Evolutionary conservation across 2,888 invertebrate genomes (phyloP), one percentile per base, ranked within the genome.

Genomic region (Busseola fusca): DNA sequence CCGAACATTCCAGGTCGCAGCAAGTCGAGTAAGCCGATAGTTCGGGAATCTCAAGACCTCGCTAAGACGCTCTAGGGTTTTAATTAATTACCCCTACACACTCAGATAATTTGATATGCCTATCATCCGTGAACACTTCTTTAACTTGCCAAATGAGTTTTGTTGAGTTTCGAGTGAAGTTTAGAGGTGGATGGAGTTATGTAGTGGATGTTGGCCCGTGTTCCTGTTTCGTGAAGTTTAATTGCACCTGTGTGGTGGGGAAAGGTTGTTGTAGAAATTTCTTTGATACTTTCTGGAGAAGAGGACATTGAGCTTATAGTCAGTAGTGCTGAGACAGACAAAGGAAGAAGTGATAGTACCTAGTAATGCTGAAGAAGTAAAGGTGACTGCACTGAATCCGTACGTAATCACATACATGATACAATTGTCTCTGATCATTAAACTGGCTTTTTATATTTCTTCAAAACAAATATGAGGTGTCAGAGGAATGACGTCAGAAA

Each of bases 21-120:
- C 88, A 90, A 92, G 90, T 89, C 86, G 85, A 88, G 90, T 87
- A 88, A 90, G 89, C 90, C 87, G 90, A 91, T 92, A 92, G 90
- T 90, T 90, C 73, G 84, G 84, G 93, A 92, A 93, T 94, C 90
- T 91, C 86, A 88, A 91, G 90, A 91, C 88, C 87, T 87, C 84
- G 87, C 86, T 81, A 84, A 88, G 88, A 87, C 87, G 87, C 86
- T 87, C 87, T 87, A 82, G 80, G 81, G 86, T 88, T 91, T 92
- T 89, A 92, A 92, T 92, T 93, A 87, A 86, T 87, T 87, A 84
- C 85, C 80, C 75, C 78, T 74, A 83, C 83, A 85, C 80, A 80
- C 78, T 80, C 71, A 50, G 83, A 82, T 86, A 84, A 87, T 84
- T 85, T 84, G 85, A 85, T 82, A 80, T 78, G 82, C 76, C 78